Evolutionary conservation across 2,888 invertebrate species (phyloP), one percentile per base, ranked within the genome.

Genomic region (Nomada ferruginata): DNA sequence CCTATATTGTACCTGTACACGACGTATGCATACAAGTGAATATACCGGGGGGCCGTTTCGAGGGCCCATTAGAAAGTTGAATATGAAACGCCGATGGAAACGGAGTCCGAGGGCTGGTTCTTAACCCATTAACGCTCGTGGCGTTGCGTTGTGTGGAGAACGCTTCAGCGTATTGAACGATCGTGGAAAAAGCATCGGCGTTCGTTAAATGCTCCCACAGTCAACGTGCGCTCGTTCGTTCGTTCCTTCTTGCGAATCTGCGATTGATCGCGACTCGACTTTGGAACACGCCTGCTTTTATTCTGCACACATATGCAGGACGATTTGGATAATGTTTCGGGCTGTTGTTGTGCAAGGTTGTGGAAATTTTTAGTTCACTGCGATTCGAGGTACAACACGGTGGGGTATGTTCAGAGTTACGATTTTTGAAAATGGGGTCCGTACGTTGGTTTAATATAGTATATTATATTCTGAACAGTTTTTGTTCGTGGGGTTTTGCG

Each of bases 11-110:
- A 47, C 47, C 47, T 47, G 47, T 13, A 47, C 47, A 44, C 60
- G 65, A 44, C 23, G 36, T 7, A 36, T 36, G 9, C 23, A 18
- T 7, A 26, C 10, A 3, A 3, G 2, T 11, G n/a, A n/a, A n/a
- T 2, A n/a, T 11, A 0, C 13, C 26, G 7, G 10, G 13, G 23
- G 23, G 23, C 20, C 18, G 60, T 47, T 57, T 44, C 61, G 57
- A 79, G 59, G 64, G 69, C 36, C 69, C 79, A 79, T 79, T 81
- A 79, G 80, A 72, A 78, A 68, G 79, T 55, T 52, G 55, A 78
- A 80, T 79, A 79, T 80, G 80, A 72, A 80, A 72, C 63, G 72
- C 29, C 23, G 57, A 68, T 78, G 60, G 66, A 72, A 72, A 79
- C 52, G 66, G 52, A 59, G 42, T 63, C 11, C 59, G 36, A 23